Percentiles rank a stretch among this genome's conserved stretches.
Evolutionary conservation across 53 echinoderm and acorn worm genomes (phyloP).

Genomic region (Apostichopus leukothele): DNA sequence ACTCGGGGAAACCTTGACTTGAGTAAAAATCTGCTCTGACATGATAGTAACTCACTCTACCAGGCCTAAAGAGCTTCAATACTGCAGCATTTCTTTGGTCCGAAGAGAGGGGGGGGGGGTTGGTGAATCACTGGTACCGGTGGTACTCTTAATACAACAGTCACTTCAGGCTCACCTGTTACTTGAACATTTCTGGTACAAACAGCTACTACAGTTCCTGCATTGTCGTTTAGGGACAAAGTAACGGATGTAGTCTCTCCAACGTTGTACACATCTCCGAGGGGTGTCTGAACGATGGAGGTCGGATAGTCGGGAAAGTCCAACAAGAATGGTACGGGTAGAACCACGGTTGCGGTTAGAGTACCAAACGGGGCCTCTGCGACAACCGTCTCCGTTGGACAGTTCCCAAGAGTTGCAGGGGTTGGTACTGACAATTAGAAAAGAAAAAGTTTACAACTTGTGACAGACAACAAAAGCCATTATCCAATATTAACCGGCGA

Average conservation of each 20-base stretch:
- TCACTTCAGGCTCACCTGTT: background rate
- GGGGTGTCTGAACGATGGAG: background rate
- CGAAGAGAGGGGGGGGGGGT: no score
- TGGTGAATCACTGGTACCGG: no score
- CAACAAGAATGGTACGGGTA: conserved; percentile 1
- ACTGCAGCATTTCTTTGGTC: no score
- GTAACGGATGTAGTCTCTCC: background rate
- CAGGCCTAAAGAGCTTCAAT: no score
- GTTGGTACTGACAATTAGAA: background rate
- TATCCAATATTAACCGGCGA: no score
- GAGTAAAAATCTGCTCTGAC: no score
- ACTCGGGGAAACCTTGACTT: no score
- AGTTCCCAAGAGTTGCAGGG: background rate
- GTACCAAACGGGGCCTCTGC: background rate
- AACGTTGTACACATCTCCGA: background rate
- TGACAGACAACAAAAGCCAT: no score
- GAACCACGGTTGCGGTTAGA: background rate
- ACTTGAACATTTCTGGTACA: background rate
- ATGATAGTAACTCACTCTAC: no score
- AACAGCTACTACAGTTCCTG: background rate
- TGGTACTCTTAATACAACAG: no score
- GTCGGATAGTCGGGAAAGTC: conserved; percentile 5
- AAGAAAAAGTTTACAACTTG: no score
- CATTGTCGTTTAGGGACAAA: background rate
- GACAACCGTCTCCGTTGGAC: background rate